These are phyloP conservation scores for Cyanoliseus patagonus DNA, from an alignment of 2,113 vertebrate species.

Conservation along the genomic window DNA sequence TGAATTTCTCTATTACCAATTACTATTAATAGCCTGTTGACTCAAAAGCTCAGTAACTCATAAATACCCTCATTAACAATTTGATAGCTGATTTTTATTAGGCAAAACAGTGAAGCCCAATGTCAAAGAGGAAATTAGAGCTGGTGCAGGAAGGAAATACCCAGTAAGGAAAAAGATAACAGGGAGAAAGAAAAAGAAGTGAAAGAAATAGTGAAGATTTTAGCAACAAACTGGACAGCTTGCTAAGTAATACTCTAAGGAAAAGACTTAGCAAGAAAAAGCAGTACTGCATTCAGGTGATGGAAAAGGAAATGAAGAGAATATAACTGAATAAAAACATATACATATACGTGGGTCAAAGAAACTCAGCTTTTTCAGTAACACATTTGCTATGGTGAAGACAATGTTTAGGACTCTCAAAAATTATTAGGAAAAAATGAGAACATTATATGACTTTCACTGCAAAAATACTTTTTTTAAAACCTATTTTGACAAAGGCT, in stretches of 20 bases:
- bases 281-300: not conserved
- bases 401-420: not conserved
- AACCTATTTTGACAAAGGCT: not conserved
- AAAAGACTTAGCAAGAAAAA: not conserved
- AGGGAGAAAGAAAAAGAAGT: not conserved
- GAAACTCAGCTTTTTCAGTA: not conserved
- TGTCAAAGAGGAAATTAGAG: not conserved
- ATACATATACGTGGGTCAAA: not conserved
- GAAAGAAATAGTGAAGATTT: not conserved
- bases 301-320: not conserved
- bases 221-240: not conserved
- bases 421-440: not conserved
- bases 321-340: not conserved
- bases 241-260: not conserved
- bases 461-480: not conserved
- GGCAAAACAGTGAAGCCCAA: not conserved
- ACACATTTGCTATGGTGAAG: not conserved
- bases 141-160: not conserved
- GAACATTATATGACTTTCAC: not conserved
- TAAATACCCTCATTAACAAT: conserved; percentile 58
- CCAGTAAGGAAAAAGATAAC: not conserved
- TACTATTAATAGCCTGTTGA: conserved; percentile 53
- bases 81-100: conserved; percentile 44
- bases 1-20: conserved; percentile 1
- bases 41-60: conserved; percentile 43